These are phyloP conservation scores for Hypercompe scribonia DNA, from an alignment of 2,888 invertebrate species.

Conservation along the genomic window DNA sequence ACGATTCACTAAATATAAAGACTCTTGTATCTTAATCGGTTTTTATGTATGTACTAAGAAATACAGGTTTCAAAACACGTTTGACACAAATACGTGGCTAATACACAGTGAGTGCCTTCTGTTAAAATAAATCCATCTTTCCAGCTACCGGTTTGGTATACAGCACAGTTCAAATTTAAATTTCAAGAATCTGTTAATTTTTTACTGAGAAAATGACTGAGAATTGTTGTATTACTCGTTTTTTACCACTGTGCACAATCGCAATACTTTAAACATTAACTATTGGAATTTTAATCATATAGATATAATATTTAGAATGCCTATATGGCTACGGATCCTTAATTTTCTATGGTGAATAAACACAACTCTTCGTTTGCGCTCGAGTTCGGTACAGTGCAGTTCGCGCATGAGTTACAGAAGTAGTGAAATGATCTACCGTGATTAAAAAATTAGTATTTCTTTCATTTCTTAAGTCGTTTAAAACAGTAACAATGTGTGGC, in stretches of 20 bases:
- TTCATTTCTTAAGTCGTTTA: too few species aligned
- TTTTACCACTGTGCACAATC: background rate
- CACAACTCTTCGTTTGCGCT: background rate
- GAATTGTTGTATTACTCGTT: background rate
- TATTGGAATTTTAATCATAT: background rate
- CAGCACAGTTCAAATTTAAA: background rate
- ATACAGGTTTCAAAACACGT: conserved; percentile 11
- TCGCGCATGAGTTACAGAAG: too few species aligned
- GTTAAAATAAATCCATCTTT: background rate
- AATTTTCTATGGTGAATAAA: background rate
- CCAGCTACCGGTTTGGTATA: background rate
- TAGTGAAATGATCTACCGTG: too few species aligned
- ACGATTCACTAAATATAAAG: too few species aligned
- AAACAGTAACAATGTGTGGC: too few species aligned
- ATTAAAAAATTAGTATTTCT: too few species aligned
- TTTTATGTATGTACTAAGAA: background rate
- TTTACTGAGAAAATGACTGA: background rate
- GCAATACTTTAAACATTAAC: background rate
- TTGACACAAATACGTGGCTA: conserved; percentile 9
- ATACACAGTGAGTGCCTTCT: background rate
- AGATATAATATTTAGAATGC: background rate
- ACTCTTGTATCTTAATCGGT: background rate
- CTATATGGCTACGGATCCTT: background rate
- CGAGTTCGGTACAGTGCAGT: too few species aligned
- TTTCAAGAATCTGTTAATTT: background rate